Percentiles rank a stretch among this genome's conserved stretches.
These are phyloP conservation scores for Rapana venosa DNA, from an alignment of 2,888 invertebrate species.

Conservation along the genomic window DNA sequence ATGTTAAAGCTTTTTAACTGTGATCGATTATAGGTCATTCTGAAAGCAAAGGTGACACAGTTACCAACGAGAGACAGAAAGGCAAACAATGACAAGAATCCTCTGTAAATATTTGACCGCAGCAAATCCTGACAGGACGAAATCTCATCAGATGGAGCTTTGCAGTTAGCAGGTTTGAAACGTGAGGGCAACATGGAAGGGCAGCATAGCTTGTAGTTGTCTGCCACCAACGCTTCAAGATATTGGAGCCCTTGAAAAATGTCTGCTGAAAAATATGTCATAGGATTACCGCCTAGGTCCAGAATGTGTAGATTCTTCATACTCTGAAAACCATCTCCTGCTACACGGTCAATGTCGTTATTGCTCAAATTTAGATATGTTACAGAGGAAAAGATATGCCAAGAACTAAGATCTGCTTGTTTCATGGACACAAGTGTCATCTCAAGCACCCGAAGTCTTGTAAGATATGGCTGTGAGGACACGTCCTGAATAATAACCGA, in stretches of 20 bases:
- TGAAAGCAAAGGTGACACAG: neutral
- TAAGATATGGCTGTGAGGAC: neutral
- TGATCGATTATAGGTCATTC: neutral
- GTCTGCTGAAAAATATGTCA: neutral
- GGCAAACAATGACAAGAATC: neutral
- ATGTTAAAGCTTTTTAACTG: neutral
- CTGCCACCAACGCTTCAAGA: neutral
- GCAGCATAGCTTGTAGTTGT: slow-evolving; percentile 14
- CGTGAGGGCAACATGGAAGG: neutral
- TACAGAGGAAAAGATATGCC: neutral
- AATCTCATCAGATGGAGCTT: slow-evolving; percentile 17
- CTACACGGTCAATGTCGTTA: neutral
- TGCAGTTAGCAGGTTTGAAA: neutral
- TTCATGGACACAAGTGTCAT: neutral
- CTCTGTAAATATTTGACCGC: neutral
- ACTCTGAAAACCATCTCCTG: neutral
- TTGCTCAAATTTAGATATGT: neutral
- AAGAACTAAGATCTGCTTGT: neutral
- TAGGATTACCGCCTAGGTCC: neutral
- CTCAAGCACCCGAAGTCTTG: neutral
- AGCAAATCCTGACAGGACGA: slow-evolving; percentile 18
- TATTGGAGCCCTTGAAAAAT: neutral
- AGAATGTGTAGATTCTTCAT: neutral
- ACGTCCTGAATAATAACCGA: neutral
- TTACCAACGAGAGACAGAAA: neutral